These are phyloP conservation scores for Todiramphus chloris DNA, from an alignment of 2,113 vertebrate genomes.

Conservation along the genomic window DNA sequence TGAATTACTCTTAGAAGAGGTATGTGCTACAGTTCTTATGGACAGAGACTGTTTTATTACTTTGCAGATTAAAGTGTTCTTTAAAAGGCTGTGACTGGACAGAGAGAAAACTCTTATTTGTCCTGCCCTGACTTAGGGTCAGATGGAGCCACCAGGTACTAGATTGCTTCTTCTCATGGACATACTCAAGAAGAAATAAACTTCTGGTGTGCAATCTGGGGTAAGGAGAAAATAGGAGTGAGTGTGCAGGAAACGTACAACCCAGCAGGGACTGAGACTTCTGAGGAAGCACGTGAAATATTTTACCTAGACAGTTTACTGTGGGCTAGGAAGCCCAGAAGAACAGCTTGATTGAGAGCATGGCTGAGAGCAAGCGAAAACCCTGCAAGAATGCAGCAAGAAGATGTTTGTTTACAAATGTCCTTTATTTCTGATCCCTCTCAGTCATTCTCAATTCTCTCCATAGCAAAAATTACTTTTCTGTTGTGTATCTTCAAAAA, in stretches of 20 bases:
- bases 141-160: background rate
- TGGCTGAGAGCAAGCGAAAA: background rate
- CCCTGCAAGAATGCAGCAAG: background rate
- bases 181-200: background rate
- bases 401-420: background rate
- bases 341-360: background rate
- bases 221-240: background rate
- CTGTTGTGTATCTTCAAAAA: background rate
- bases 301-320: background rate
- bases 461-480: background rate
- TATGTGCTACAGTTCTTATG: background rate
- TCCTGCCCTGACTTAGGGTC: background rate
- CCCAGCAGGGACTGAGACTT: background rate
- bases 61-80: fast-evolving
- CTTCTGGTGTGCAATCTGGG: background rate
- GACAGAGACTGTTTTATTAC: background rate
- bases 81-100: background rate
- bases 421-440: background rate
- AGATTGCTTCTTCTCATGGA: background rate
- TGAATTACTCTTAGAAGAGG: background rate
- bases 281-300: background rate
- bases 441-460: background rate
- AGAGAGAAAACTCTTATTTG: background rate
- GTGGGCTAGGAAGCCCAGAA: background rate
- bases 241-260: background rate